phyloP scores from a whole-genome alignment of 2,113 vertebrate genomes.

The Falco punctatus region DNA sequence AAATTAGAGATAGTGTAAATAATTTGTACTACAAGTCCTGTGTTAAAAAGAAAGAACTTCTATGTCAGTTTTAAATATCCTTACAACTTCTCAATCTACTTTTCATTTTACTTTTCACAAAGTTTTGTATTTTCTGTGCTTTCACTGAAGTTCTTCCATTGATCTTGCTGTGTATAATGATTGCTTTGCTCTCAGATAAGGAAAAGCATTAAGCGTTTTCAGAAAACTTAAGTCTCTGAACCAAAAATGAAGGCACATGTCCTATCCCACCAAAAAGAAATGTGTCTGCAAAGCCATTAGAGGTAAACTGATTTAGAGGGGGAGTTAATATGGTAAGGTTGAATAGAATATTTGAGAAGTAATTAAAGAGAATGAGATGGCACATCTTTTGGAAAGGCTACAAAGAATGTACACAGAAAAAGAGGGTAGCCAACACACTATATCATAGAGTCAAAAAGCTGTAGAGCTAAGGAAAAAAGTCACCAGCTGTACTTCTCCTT shows the following conservation, averaged over 20 bases:
- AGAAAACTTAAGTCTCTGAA: neutral
- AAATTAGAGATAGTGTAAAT: neutral
- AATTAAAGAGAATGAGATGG: neutral
- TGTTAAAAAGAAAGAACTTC: neutral
- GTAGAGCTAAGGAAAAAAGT: neutral
- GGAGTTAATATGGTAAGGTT: neutral
- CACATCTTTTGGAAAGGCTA: neutral
- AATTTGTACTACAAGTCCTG: neutral
- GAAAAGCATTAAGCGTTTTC: neutral
- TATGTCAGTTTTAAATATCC: neutral
- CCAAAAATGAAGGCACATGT: fast-evolving
- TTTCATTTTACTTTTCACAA: neutral
- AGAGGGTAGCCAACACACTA: neutral
- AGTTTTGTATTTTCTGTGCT: neutral
- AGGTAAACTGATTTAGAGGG: neutral
- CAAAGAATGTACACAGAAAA: neutral
- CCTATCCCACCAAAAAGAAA: neutral
- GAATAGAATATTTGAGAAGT: neutral
- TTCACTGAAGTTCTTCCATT: neutral
- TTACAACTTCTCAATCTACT: neutral
- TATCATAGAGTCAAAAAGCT: neutral
- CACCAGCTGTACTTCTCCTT: neutral
- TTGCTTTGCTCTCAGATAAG: neutral
- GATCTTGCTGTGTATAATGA: neutral
- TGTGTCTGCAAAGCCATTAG: neutral